Percentiles rank a stretch among this genome's conserved stretches.
phyloP scores from a whole-genome alignment of 2,113 vertebrate species.

The Platysternon megacephalum region DNA sequence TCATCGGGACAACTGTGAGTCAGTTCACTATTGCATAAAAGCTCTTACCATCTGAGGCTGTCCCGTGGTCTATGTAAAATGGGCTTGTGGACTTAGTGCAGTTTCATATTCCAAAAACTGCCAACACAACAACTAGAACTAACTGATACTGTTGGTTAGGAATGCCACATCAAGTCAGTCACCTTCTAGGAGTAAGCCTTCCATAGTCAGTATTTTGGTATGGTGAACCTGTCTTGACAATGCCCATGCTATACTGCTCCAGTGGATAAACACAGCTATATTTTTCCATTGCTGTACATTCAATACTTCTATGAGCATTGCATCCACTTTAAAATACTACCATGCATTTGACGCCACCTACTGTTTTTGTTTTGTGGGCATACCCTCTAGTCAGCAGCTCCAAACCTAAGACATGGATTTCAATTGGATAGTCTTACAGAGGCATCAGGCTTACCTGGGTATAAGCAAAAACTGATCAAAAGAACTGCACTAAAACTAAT shows the following conservation, averaged over 20 bases:
- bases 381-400: neutral
- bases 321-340: neutral
- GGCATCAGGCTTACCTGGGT: neutral
- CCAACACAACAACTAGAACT: neutral
- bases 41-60: neutral
- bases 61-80: neutral
- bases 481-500: neutral
- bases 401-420: neutral
- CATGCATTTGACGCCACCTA: neutral
- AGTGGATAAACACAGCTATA: accelerated
- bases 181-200: neutral
- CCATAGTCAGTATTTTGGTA: accelerated
- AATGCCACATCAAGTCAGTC: neutral
- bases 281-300: neutral
- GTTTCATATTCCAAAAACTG: neutral
- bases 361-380: neutral
- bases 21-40: neutral
- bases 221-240: neutral
- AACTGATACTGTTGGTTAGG: neutral
- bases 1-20: neutral
- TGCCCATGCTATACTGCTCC: accelerated
- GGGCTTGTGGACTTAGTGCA: neutral
- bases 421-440: neutral
- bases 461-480: neutral
- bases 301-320: neutral